Evolutionary conservation across 2,113 vertebrate species (phyloP).

Genomic region (Amblyornis subalaris): DNA sequence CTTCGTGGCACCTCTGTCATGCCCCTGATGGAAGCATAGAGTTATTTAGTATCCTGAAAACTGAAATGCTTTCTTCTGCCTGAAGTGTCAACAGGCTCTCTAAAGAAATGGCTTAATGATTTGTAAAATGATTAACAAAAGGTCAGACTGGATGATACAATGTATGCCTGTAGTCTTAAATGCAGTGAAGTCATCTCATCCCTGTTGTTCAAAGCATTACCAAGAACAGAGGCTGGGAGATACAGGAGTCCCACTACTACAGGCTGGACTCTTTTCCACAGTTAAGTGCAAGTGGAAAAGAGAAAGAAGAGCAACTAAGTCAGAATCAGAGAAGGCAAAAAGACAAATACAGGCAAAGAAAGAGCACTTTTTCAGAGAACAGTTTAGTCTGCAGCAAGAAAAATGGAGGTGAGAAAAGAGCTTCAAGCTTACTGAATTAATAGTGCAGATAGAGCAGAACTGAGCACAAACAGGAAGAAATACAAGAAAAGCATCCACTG

Average conservation of each 20-base stretch:
- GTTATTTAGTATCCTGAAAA: not conserved
- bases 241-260: not conserved
- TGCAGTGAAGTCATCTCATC: not conserved
- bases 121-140: not conserved
- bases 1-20: not conserved
- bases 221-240: not conserved
- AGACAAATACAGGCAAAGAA: not conserved
- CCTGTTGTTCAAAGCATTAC: not conserved
- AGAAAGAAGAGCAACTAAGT: not conserved
- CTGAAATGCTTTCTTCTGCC: not conserved
- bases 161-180: not conserved
- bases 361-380: not conserved
- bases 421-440: not conserved
- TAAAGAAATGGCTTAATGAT: not conserved
- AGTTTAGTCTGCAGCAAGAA: not conserved
- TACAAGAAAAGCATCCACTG: not conserved
- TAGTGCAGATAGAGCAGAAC: not conserved
- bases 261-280: not conserved
- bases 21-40: not conserved
- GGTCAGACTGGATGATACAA: not conserved
- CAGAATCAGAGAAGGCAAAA: not conserved
- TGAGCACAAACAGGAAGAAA: not conserved
- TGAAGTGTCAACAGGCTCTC: not conserved
- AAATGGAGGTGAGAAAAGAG: not conserved
- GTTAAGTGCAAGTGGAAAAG: not conserved